phyloP scores from a whole-genome alignment of 2,113 vertebrate species.

The Sus scrofa region DNA sequence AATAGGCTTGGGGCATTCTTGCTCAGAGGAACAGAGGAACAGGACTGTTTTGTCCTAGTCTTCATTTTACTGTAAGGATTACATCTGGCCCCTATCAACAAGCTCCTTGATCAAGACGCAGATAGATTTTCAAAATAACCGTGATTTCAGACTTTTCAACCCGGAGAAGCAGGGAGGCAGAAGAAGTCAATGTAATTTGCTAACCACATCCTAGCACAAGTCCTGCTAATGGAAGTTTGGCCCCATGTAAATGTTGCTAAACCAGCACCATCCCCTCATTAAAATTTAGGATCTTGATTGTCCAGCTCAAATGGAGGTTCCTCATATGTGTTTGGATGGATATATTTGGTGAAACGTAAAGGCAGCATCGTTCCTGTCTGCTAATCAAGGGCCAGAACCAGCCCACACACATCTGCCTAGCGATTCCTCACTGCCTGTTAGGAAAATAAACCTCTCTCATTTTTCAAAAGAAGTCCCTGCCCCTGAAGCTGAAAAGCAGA shows the following conservation, averaged over 20 bases:
- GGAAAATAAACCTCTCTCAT: constrained; percentile 53
- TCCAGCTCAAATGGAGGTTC: constrained; percentile 37
- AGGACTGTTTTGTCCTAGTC: neutral
- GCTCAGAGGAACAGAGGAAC: neutral
- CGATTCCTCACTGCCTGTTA: constrained; percentile 51
- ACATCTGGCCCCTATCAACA: constrained; percentile 53
- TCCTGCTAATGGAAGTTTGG: constrained; percentile 68
- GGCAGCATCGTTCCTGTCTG: constrained; percentile 59
- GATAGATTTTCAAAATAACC: constrained; percentile 24
- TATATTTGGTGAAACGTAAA: constrained; percentile 71
- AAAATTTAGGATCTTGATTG: constrained; percentile 66
- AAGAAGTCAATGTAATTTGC: constrained; percentile 50
- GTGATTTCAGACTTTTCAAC: constrained; percentile 64
- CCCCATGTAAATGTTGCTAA: constrained; percentile 54
- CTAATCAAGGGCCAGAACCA: constrained; percentile 67
- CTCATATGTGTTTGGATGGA: constrained; percentile 57
- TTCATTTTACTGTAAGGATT: neutral
- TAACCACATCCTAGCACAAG: constrained; percentile 65
- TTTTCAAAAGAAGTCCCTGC: constrained; percentile 52
- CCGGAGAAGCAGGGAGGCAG: neutral
- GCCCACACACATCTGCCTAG: constrained; percentile 64
- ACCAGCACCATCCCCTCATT: neutral
- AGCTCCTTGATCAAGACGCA: constrained; percentile 42
- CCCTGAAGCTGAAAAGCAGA: neutral
- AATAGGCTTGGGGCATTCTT: neutral